phyloP scores from a whole-genome alignment of 2,888 invertebrate species.

The Candidula unifasciata region DNA sequence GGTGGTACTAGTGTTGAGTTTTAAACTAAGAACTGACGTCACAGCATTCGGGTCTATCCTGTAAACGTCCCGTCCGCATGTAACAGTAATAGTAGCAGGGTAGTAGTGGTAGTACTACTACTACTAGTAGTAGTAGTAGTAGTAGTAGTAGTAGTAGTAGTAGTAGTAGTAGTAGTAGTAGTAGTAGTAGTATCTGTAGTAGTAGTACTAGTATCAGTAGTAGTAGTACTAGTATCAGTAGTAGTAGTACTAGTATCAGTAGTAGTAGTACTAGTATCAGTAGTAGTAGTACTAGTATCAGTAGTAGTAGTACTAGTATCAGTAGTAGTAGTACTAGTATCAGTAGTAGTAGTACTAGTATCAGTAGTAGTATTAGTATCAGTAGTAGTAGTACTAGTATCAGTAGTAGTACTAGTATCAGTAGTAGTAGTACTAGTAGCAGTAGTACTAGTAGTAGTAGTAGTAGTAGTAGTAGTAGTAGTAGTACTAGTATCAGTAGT shows the following conservation, averaged over 20 bases:
- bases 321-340: no score
- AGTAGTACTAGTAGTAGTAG: slow-evolving; percentile 37
- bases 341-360: no score
- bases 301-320: no score
- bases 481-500: slow-evolving; percentile 40
- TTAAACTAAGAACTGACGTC: no score
- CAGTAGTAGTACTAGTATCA: not conserved
- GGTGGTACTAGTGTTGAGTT: no score
- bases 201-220: not conserved
- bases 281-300: no score
- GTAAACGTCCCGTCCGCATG: slow-evolving; percentile 16
- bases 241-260: not conserved
- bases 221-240: not conserved
- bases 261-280: no score
- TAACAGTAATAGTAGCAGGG: no score
- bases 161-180: not conserved
- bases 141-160: not conserved
- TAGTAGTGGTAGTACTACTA: no score
- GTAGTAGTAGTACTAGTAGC: slow-evolving; percentile 29
- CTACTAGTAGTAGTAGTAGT: slow-evolving; percentile 2
- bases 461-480: slow-evolving; percentile 36
- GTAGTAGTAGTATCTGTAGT: slow-evolving; percentile 4
- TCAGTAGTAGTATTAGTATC: no score
- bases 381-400: not conserved
- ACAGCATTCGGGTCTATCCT: no score